Percentiles rank a stretch among this genome's conserved stretches.
phyloP scores from a whole-genome alignment of 2,888 invertebrate genomes.

The Noctua janthe region DNA sequence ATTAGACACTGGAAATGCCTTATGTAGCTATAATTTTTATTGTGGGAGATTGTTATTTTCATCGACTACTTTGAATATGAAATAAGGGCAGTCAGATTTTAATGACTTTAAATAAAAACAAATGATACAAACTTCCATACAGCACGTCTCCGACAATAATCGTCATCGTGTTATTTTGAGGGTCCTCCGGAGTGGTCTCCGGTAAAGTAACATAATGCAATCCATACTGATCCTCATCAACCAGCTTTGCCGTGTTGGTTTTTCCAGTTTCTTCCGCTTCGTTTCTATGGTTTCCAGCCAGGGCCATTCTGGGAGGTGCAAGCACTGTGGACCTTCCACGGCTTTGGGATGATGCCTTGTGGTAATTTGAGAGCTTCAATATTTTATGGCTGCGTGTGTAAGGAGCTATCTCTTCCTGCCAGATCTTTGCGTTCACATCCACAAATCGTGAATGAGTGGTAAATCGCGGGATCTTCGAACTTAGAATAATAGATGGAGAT shows the following conservation, averaged over 20 bases:
- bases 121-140: slow-evolving; percentile 21
- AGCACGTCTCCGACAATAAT: slow-evolving; percentile 9
- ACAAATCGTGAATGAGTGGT: not conserved
- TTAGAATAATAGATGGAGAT: not conserved
- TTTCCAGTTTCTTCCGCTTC: not conserved
- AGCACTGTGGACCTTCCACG: not conserved
- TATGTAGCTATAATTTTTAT: not conserved
- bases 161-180: no score
- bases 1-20: not conserved
- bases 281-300: not conserved
- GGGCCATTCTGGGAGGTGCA: no score
- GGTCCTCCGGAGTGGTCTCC: not conserved
- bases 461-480: no score
- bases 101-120: not conserved
- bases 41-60: not conserved
- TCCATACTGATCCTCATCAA: not conserved
- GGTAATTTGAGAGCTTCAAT: not conserved
- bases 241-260: not conserved
- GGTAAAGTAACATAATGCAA: not conserved
- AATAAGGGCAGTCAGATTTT: accelerated
- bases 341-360: no score
- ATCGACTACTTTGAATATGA: not conserved
- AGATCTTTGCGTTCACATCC: not conserved
- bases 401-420: not conserved
- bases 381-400: not conserved